Conservation (phyloP, 2,888 invertebrate species). For the Diaperis boleti region DNA sequence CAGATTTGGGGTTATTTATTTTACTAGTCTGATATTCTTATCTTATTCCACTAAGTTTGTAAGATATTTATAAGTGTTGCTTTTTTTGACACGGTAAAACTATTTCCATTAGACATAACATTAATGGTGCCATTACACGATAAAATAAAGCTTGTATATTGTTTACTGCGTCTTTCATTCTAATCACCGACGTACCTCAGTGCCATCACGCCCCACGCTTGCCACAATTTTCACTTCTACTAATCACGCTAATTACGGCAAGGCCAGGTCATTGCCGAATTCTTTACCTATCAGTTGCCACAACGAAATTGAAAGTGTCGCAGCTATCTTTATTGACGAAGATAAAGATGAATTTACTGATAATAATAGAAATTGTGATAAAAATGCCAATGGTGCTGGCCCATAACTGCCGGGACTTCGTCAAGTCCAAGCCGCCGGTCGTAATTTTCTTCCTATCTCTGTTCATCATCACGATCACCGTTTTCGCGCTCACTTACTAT, state of each 20-base stretch:
- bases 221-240: too few relatives aligned
- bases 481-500: conserved; percentile 7
- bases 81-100: conserved; percentile 42
- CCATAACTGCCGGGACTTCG: conserved; percentile 23
- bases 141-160: conserved; percentile 61
- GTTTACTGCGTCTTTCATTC: conserved; percentile 45
- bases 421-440: conserved; percentile 7
- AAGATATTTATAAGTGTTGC: conserved; percentile 41
- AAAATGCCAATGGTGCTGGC: too few relatives aligned
- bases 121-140: conserved; percentile 59
- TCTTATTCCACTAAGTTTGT: conserved; percentile 41
- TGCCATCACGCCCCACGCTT: too few relatives aligned
- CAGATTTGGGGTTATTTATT: conserved; percentile 30
- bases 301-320: too few relatives aligned
- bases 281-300: too few relatives aligned
- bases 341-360: too few relatives aligned
- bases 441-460: conserved; percentile 21
- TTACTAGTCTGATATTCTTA: conserved; percentile 58
- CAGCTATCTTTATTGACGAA: too few relatives aligned
- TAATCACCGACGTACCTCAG: too few relatives aligned
- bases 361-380: too few relatives aligned
- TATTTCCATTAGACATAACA: conserved; percentile 46
- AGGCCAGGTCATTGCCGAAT: too few relatives aligned
- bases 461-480: conserved; percentile 1
- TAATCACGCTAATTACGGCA: too few relatives aligned